Conservation (phyloP, 2,888 invertebrate species). For the Blastobasis adustella region DNA sequence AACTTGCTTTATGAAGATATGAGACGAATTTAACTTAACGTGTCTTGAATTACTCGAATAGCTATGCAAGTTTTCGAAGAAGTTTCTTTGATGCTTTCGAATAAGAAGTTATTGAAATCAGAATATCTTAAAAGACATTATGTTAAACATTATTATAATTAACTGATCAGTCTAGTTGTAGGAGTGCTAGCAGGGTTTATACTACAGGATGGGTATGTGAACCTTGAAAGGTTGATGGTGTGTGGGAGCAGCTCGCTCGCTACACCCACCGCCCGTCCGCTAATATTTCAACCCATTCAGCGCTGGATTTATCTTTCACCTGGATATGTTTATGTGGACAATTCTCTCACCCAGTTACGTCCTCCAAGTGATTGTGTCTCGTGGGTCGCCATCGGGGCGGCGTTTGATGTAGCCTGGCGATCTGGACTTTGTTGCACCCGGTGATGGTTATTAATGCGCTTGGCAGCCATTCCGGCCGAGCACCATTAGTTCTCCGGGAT, state of each 20-base stretch:
- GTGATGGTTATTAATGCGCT: slow-evolving; percentile 50
- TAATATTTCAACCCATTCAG: slow-evolving; percentile 52
- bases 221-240: background rate
- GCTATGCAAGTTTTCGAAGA: too few species aligned
- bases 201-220: too few species aligned
- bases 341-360: slow-evolving; percentile 36
- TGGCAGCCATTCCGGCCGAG: slow-evolving; percentile 51
- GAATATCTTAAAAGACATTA: too few species aligned
- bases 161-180: too few species aligned
- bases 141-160: too few species aligned
- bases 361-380: slow-evolving; percentile 20
- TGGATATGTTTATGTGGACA: slow-evolving; percentile 45
- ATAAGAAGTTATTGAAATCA: too few species aligned
- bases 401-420: slow-evolving; percentile 32
- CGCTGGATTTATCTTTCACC: slow-evolving; percentile 48
- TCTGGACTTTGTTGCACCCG: slow-evolving; percentile 39
- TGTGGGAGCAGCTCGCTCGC: slow-evolving; percentile 19
- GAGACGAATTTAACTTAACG: too few species aligned
- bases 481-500: slow-evolving; percentile 30
- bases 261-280: slow-evolving; percentile 31
- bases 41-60: too few species aligned
- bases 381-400: too few species aligned
- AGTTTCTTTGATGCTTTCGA: too few species aligned
- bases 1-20: too few species aligned
- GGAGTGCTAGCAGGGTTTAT: too few species aligned